Conservation (phyloP, 64 coral and sea anemone species). For the Catalaphyllia jardinei region DNA sequence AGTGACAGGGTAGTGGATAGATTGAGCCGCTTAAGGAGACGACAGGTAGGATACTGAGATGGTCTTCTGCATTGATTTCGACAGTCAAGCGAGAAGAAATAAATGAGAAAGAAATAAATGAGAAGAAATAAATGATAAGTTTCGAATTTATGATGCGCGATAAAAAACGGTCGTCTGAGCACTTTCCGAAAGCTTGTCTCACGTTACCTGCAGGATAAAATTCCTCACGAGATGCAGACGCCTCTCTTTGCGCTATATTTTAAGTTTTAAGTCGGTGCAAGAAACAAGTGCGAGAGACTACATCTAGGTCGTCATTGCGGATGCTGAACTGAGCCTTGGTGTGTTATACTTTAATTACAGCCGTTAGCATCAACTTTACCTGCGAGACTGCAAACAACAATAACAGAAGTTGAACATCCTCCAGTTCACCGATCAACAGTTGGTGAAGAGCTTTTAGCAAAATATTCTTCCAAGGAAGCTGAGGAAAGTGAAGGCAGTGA, state of each 20-base stretch:
- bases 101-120: too few species aligned
- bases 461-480: not conserved
- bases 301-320: too few species aligned
- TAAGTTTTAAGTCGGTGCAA: too few species aligned
- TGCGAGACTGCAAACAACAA: not conserved
- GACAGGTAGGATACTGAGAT: not conserved
- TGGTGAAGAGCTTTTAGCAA: constrained; percentile 1
- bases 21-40: constrained; percentile 1
- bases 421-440: not conserved
- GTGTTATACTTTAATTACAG: not conserved
- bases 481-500: constrained; percentile 28
- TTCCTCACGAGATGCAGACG: too few species aligned
- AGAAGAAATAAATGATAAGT: not conserved
- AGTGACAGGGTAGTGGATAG: not conserved
- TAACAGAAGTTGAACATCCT: not conserved
- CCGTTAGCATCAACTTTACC: constrained; percentile 19
- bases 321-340: too few species aligned
- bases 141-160: not conserved
- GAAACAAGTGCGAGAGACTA: too few species aligned
- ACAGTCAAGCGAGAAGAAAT: not conserved
- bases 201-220: not conserved
- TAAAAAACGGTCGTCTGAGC: not conserved
- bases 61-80: too few species aligned
- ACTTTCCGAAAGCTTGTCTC: not conserved
- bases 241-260: too few species aligned